Evolutionary conservation across 2,113 vertebrate genomes (phyloP).

Genomic region (Ictidomys tridecemlineatus): DNA sequence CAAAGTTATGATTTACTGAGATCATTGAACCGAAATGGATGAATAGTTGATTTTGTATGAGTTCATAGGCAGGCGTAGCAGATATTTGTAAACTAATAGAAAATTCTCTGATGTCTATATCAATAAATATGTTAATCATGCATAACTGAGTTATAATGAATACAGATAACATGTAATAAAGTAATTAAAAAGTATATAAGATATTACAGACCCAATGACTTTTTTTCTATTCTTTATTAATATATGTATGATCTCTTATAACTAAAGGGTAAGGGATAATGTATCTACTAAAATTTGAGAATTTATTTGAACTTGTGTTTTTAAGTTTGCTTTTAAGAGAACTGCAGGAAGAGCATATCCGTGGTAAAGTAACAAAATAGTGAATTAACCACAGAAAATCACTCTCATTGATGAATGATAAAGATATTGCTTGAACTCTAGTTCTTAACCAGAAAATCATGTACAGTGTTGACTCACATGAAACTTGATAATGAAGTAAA

Average conservation of each 20-base stretch:
- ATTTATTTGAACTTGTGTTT: background rate
- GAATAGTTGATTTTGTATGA: background rate
- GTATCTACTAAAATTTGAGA: background rate
- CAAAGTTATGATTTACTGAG: background rate
- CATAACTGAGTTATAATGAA: background rate
- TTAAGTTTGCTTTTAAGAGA: background rate
- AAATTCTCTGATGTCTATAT: background rate
- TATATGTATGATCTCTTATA: background rate
- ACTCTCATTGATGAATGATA: background rate
- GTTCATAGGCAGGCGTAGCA: background rate
- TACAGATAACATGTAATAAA: background rate
- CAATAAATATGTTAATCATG: background rate
- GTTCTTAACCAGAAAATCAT: constrained; percentile 6
- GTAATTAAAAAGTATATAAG: background rate
- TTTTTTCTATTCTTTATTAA: background rate
- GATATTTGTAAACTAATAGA: background rate
- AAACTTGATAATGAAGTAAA: constrained; percentile 54
- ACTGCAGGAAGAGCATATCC: background rate
- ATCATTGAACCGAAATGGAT: background rate
- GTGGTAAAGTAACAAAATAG: background rate
- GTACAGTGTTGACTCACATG: background rate
- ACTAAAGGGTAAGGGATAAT: background rate
- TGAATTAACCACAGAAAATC: background rate
- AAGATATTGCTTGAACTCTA: background rate
- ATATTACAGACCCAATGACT: background rate